Percentiles rank a stretch among this genome's conserved stretches.
phyloP scores from a whole-genome alignment of 2,888 invertebrate species.

The Adela reaumurella region DNA sequence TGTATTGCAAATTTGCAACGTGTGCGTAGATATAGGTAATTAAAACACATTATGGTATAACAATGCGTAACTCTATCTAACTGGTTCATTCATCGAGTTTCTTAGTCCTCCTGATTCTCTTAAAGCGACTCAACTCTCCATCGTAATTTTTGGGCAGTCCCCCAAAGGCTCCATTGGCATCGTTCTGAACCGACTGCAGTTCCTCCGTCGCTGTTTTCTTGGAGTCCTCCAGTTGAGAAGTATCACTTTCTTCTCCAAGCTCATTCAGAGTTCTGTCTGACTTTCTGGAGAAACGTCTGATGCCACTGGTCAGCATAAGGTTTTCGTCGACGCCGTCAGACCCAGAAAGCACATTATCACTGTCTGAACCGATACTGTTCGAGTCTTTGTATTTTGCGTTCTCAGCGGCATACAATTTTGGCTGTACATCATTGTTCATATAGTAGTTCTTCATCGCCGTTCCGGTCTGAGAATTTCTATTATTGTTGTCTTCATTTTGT shows the following conservation, averaged over 20 bases:
- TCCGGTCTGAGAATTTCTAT: too few species aligned
- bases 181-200: not conserved
- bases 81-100: not conserved
- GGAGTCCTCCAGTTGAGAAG: not conserved
- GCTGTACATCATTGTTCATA: too few species aligned
- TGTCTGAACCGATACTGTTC: conserved; percentile 32
- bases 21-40: too few species aligned
- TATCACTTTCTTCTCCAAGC: not conserved
- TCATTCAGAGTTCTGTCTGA: not conserved
- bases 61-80: too few species aligned
- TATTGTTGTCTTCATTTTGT: too few species aligned
- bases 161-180: conserved; percentile 28
- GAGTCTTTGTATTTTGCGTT: too few species aligned
- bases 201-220: not conserved
- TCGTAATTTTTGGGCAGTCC: conserved; percentile 27
- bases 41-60: too few species aligned
- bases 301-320: conserved; percentile 30
- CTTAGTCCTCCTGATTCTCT: conserved; percentile 29
- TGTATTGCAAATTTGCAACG: too few species aligned
- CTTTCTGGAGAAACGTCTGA: not conserved
- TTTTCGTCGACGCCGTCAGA: conserved; percentile 39
- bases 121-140: conserved; percentile 31
- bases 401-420: too few species aligned
- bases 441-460: too few species aligned
- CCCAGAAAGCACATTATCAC: conserved; percentile 34